Percentiles rank a stretch among this genome's conserved stretches.
phyloP scores from a whole-genome alignment of 2,797 vertebrate genomes.

The Parambassis ranga region DNA sequence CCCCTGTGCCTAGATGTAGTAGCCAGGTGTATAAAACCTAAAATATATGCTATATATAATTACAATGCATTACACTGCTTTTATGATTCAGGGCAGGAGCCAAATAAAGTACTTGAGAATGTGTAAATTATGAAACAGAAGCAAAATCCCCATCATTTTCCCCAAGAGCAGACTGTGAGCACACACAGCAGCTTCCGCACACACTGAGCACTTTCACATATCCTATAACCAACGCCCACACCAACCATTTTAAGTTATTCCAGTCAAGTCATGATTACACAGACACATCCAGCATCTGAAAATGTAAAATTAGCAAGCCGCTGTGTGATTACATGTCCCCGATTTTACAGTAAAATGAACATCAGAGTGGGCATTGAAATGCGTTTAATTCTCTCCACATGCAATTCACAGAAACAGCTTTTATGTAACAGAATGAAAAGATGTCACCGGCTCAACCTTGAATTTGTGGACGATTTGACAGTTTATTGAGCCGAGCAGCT shows the following conservation, averaged over 20 bases:
- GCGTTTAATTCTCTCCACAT: neutral
- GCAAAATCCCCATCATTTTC: conserved; percentile 20
- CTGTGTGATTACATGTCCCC: conserved; percentile 19
- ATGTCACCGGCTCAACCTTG: conserved; percentile 3
- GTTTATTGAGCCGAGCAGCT: conserved; percentile 15
- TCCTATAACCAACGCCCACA: conserved; percentile 6
- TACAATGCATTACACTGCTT: neutral
- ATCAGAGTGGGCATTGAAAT: conserved; percentile 15
- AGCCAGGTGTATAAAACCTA: no score
- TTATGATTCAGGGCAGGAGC: neutral
- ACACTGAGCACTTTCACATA: neutral
- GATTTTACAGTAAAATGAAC: conserved; percentile 35
- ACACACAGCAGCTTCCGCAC: neutral
- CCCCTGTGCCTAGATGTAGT: neutral
- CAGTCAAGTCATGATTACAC: conserved; percentile 28
- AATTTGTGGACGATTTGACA: conserved; percentile 34
- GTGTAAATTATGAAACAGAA: conserved; percentile 30
- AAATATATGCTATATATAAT: no score
- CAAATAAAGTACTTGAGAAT: conserved; percentile 8
- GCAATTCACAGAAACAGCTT: conserved; percentile 4
- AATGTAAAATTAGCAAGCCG: conserved; percentile 34
- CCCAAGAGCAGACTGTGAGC: neutral
- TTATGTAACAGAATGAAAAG: conserved; percentile 18
- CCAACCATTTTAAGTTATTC: conserved; percentile 32
- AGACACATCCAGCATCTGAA: conserved; percentile 26